These are phyloP conservation scores for Hippolais icterina DNA, from an alignment of 2,113 vertebrate species.

Conservation along the genomic window DNA sequence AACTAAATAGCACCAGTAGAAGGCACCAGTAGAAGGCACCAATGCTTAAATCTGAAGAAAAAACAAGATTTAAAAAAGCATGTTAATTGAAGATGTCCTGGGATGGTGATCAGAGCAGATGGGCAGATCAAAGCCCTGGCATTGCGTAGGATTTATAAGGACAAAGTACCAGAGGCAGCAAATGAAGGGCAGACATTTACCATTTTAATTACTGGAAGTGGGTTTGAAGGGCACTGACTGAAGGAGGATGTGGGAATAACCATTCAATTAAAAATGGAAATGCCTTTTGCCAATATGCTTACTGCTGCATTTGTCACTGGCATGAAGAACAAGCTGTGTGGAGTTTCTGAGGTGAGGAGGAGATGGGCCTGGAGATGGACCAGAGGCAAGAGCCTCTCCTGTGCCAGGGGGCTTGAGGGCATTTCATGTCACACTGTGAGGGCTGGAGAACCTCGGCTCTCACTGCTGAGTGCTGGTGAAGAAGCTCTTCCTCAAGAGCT, in stretches of 20 bases:
- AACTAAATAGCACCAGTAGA: background rate
- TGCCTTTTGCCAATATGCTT: background rate
- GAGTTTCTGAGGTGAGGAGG: background rate
- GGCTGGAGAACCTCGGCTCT: background rate
- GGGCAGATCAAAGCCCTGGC: background rate
- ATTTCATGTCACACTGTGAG: fast-evolving
- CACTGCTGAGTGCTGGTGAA: background rate
- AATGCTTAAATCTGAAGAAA: background rate
- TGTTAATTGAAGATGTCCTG: background rate
- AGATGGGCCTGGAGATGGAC: background rate
- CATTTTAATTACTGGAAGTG: conserved; percentile 19
- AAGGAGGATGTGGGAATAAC: conserved; percentile 38
- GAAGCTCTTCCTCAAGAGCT: background rate
- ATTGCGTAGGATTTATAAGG: background rate
- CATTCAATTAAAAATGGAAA: background rate
- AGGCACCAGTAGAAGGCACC: background rate
- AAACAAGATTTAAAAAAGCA: background rate
- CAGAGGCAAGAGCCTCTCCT: background rate
- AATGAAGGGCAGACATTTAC: background rate
- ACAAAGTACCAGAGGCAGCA: background rate
- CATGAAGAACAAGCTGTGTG: background rate
- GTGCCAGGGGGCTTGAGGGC: background rate
- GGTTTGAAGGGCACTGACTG: background rate
- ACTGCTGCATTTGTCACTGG: background rate
- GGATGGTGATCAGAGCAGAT: background rate